phyloP scores from a whole-genome alignment of 2,797 vertebrate genomes.

The Notoglanidium macrostoma region DNA sequence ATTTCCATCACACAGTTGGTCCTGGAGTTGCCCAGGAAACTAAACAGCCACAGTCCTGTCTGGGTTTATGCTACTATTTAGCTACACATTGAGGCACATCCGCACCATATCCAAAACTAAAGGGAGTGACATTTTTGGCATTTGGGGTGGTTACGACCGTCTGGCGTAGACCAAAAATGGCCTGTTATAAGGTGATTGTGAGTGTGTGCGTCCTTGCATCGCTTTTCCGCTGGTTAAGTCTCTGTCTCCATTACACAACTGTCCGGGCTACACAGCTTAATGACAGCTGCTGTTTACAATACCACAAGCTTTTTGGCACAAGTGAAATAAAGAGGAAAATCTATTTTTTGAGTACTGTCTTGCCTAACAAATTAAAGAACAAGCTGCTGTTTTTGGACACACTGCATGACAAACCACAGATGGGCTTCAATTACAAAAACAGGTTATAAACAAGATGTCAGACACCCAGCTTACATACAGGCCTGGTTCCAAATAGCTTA shows the following conservation, averaged over 20 bases:
- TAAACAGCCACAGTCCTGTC: constrained; percentile 52
- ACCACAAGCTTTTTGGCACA: constrained; percentile 13
- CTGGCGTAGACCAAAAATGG: neutral
- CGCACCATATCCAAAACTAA: constrained; percentile 37
- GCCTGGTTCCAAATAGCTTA: neutral
- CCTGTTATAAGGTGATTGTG: constrained; percentile 21
- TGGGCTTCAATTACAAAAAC: neutral
- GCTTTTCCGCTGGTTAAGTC: constrained; percentile 17
- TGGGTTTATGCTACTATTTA: constrained; percentile 51
- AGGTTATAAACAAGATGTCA: constrained; percentile 4
- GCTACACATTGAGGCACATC: constrained; percentile 27
- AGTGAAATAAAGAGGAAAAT: constrained; percentile 27
- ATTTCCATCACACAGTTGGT: constrained; percentile 46
- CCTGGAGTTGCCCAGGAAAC: constrained; percentile 57
- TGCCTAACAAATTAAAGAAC: constrained; percentile 27
- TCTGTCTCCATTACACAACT: constrained; percentile 20
- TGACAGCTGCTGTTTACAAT: constrained; percentile 30
- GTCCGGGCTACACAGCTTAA: constrained; percentile 32
- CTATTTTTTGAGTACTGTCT: constrained; percentile 50
- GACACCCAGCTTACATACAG: neutral
- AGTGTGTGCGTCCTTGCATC: constrained; percentile 4
- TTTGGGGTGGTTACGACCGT: constrained; percentile 19
- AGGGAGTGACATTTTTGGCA: constrained; percentile 25
- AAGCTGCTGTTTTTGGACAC: constrained; percentile 39
- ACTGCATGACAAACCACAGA: constrained; percentile 19